A percentile compares a stretch with the other conserved stretches of the same genome.
These are phyloP conservation scores for Scaptomyza tumidula DNA, from an alignment of 2,888 invertebrate species.

Conservation along the genomic window DNA sequence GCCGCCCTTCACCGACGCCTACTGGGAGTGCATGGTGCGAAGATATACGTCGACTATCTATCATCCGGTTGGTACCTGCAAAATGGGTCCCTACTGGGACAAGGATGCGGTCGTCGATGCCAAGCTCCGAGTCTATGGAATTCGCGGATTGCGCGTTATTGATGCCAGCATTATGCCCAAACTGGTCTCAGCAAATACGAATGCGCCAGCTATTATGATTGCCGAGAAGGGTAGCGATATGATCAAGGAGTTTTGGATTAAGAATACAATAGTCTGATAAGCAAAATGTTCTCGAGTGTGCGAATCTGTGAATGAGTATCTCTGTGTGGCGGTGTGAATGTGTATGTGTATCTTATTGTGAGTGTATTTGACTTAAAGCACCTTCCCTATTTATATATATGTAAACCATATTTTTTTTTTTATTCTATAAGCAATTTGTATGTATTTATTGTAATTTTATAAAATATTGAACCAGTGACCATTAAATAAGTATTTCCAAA, in stretches of 20 bases:
- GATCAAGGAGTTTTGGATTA: constrained; percentile 93
- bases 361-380: constrained; percentile 10
- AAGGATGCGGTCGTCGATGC: constrained; percentile 93
- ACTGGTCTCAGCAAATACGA: constrained; percentile 93
- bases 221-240: constrained; percentile 95
- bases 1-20: constrained; percentile 89
- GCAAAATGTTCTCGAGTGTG: constrained; percentile 4
- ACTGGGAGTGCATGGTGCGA: constrained; percentile 95
- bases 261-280: constrained; percentile 84
- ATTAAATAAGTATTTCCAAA: constrained; percentile 45
- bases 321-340: constrained; percentile 7
- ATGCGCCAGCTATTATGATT: constrained; percentile 95
- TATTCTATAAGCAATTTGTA: constrained; percentile 39
- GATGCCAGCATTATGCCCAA: constrained; percentile 95
- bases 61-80: constrained; percentile 94
- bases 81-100: constrained; percentile 96
- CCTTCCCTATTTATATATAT: constrained; percentile 1
- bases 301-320: constrained; percentile 4
- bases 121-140: constrained; percentile 91
- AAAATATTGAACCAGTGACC: constrained; percentile 27
- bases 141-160: constrained; percentile 91
- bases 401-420: constrained; percentile 37
- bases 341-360: constrained; percentile 11
- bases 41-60: constrained; percentile 93
- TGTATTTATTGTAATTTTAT: constrained; percentile 51